Conservation (phyloP, 1,140 invertebrate species). For the Monomorium pharaonis region DNA sequence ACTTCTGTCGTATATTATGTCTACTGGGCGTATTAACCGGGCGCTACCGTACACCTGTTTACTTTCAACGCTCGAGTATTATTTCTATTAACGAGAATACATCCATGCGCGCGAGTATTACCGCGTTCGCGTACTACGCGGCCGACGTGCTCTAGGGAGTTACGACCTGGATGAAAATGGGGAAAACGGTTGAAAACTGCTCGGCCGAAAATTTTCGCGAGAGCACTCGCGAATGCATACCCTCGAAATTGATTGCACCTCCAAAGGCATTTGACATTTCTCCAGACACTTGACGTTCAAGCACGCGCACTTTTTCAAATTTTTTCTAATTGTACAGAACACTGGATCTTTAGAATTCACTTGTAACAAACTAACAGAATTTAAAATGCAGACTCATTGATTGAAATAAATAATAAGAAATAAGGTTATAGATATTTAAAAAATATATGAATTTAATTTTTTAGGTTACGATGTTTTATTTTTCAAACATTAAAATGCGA, state of each 20-base stretch:
- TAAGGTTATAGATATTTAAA: background rate
- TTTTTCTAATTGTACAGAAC: background rate
- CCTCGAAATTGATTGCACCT: slow-evolving; percentile 39
- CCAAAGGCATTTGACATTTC: slow-evolving; percentile 8
- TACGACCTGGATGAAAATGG: slow-evolving; percentile 49
- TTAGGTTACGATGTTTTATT: background rate
- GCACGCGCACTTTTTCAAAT: background rate
- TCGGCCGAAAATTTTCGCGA: slow-evolving; percentile 42
- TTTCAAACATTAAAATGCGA: background rate
- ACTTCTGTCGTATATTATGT: slow-evolving; percentile 76
- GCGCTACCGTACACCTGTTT: slow-evolving; percentile 75
- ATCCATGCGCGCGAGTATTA: slow-evolving; percentile 44
- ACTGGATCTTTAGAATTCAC: background rate
- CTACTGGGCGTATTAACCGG: slow-evolving; percentile 72
- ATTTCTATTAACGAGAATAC: slow-evolving; percentile 73
- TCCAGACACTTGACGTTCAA: background rate
- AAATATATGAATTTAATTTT: background rate
- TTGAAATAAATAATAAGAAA: background rate
- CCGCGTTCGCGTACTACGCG: slow-evolving; percentile 4
- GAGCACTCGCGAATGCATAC: background rate
- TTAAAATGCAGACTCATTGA: no score
- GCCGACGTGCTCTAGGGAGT: slow-evolving; percentile 27
- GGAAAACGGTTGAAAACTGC: slow-evolving; percentile 29
- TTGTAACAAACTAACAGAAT: background rate
- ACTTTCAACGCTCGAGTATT: slow-evolving; percentile 74